A percentile compares a stretch with the other conserved stretches of the same genome.
Conservation (phyloP, 2,888 invertebrate genomes). For the Pheosia gnoma region DNA sequence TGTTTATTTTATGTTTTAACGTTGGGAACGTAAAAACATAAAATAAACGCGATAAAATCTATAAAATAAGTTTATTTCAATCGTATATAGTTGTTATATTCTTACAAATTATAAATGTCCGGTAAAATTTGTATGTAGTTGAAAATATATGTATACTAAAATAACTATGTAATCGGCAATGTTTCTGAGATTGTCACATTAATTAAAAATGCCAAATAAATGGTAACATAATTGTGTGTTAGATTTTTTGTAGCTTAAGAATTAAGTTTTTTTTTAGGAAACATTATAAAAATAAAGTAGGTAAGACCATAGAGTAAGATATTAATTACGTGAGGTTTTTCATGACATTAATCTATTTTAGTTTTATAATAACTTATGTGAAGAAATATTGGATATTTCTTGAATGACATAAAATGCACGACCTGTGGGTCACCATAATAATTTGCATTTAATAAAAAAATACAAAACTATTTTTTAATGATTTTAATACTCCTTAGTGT, state of each 20-base stretch:
- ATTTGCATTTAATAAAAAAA: slow-evolving; percentile 45
- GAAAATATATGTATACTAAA: no score
- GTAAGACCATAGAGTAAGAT: no score
- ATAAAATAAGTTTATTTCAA: not conserved
- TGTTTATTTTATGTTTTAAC: no score
- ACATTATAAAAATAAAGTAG: no score
- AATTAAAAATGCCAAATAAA: not conserved
- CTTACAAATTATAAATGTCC: not conserved
- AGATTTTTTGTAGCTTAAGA: not conserved
- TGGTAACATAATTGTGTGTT: not conserved
- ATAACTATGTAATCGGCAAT: no score
- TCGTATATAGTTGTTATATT: not conserved
- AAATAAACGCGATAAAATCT: not conserved
- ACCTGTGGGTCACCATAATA: slow-evolving; percentile 18
- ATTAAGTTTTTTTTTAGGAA: not conserved
- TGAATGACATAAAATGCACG: not conserved
- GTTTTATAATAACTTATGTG: no score
- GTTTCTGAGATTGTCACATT: not conserved
- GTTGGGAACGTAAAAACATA: not conserved
- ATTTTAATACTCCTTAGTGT: slow-evolving; percentile 43
- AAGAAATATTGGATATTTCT: no score
- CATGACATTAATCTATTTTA: no score
- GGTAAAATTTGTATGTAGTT: not conserved
- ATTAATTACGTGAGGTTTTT: no score
- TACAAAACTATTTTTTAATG: slow-evolving; percentile 20